A percentile compares a stretch with the other conserved stretches of the same genome.
phyloP scores from a whole-genome alignment of 2,797 vertebrate species.

The Lemur catta region DNA sequence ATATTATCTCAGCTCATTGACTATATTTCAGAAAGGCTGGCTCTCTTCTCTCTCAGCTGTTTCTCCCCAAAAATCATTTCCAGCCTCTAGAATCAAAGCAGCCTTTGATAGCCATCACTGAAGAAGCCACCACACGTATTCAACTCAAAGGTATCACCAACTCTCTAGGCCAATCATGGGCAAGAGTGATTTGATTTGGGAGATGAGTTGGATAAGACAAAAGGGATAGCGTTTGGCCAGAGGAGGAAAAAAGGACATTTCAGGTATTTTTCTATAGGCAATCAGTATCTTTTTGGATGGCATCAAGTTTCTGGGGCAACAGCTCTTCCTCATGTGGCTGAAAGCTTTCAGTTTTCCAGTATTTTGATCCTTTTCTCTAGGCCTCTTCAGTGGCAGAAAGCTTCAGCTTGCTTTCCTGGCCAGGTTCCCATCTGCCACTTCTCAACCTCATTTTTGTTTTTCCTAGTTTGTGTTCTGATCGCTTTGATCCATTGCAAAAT shows the following conservation, averaged over 20 bases:
- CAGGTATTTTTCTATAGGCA: slow-evolving; percentile 1
- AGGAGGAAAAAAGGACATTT: neutral
- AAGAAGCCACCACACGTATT: neutral
- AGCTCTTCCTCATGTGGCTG: slow-evolving; percentile 51
- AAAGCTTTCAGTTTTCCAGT: slow-evolving; percentile 44
- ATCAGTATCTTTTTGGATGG: neutral
- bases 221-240: neutral
- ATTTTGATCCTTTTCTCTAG: slow-evolving; percentile 70
- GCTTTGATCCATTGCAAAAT: slow-evolving; percentile 76
- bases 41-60: neutral
- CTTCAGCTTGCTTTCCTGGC: slow-evolving; percentile 74
- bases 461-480: slow-evolving; percentile 73
- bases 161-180: neutral
- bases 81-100: neutral
- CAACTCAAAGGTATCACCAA: neutral
- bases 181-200: neutral
- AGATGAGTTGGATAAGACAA: neutral
- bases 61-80: neutral
- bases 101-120: neutral
- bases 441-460: slow-evolving; percentile 78
- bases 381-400: slow-evolving; percentile 71
- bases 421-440: slow-evolving; percentile 67
- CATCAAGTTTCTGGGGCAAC: slow-evolving; percentile 50
- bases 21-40: neutral
- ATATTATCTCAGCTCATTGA: neutral